Evolutionary conservation across 2,113 vertebrate genomes (phyloP), one percentile per base, ranked within the genome.

Genomic region (Sminthopsis crassicaudata): DNA sequence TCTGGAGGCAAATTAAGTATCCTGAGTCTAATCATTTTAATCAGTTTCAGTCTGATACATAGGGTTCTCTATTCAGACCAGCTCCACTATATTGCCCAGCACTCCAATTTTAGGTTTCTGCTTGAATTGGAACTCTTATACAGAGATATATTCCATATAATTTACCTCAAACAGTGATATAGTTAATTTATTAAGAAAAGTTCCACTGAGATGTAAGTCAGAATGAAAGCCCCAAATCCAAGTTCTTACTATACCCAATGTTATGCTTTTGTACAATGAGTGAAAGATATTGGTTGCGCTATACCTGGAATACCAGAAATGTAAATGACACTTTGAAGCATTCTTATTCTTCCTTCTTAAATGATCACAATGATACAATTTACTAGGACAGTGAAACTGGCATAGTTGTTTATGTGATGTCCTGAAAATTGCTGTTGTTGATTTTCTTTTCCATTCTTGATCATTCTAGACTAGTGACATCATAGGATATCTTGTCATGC

Each of bases 281-380:
- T 2, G 1, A 57, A 57, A 27, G 7, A 57, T 57, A 26, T 23
- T 54, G 53, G 2, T 54, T 23, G 19, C 4, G 2, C 27, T 27
- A 57, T 57, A 11, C 55, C 55, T 57, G 55, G 26, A 57, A 27
- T 57, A 27, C 25, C 26, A 10, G 25, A 57, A 57, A 57, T 57
- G 25, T 8, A 57, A 57, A 57, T 57, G 10, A 57, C 26, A 57
- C 8, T 27, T 57, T 57, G 2, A 27, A 92, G 25, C 53, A 90
- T 91, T 92, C 27, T 51, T 88, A n/a, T 46, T 92, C 26, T 91
- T 97, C 16, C 11, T 95, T 92, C 52, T 54, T 42, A 90, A 89
- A 36, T n/a, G 94, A 95, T 91, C 6, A 7, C 25, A 93, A 16
- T 36, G 60, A n/a, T 23, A 76, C 12, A 52, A 91, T 89, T 89